phyloP scores from a whole-genome alignment of 2,888 invertebrate genomes.

The Morinoia aosen region DNA sequence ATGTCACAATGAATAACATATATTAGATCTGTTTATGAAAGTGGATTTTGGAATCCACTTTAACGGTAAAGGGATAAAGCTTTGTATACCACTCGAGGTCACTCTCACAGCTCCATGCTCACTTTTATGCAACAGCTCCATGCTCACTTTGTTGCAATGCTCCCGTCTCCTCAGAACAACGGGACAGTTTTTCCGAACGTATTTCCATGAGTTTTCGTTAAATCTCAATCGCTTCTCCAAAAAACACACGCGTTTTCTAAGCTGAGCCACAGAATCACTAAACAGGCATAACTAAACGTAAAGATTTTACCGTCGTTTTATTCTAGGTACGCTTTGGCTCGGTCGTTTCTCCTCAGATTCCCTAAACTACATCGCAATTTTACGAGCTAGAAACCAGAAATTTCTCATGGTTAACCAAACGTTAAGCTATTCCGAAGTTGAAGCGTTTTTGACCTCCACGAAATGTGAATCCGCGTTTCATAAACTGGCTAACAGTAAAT shows the following conservation, averaged over 20 bases:
- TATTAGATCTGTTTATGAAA: too few species aligned
- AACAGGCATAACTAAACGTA: neutral
- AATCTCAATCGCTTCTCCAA: neutral
- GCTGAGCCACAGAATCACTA: neutral
- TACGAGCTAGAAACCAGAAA: too few species aligned
- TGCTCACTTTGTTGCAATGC: neutral
- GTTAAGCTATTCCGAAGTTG: too few species aligned
- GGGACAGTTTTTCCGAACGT: neutral
- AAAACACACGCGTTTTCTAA: neutral
- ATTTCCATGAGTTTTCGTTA: neutral
- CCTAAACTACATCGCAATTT: neutral
- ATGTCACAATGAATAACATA: too few species aligned
- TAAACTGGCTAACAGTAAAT: too few species aligned
- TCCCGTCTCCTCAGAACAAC: neutral
- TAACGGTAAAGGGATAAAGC: neutral
- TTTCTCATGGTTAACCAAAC: too few species aligned
- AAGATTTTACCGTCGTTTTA: neutral
- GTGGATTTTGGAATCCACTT: too few species aligned
- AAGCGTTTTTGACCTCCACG: too few species aligned
- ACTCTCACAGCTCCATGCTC: neutral
- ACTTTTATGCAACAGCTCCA: too few species aligned
- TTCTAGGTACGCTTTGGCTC: neutral
- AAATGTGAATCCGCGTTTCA: too few species aligned
- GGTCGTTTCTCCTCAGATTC: neutral
- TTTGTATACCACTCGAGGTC: neutral